Conservation (phyloP, 2,797 vertebrate species). For the Sebastes wilsoni region DNA sequence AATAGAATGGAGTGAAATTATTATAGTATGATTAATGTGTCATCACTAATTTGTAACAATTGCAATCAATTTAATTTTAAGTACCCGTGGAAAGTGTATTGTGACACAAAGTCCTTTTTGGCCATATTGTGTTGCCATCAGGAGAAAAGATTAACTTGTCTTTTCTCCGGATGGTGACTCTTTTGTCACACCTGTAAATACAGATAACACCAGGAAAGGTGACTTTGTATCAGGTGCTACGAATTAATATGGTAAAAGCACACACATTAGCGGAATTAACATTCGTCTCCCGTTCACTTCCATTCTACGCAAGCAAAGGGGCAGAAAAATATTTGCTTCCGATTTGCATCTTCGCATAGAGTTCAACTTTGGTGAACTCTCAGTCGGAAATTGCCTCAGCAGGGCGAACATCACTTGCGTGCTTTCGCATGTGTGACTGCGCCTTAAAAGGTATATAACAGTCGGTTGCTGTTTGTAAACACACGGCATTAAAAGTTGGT, state of each 20-base stretch:
- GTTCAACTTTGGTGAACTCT: too few species aligned
- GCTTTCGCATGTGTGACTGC: too few species aligned
- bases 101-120: neutral
- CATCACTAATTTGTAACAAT: neutral
- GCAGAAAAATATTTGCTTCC: too few species aligned
- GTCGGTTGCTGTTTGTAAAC: too few species aligned
- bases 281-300: too few species aligned
- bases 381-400: too few species aligned
- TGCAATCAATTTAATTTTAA: neutral
- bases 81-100: neutral
- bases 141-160: neutral
- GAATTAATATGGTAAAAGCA: neutral
- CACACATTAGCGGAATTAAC: too few species aligned
- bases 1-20: neutral
- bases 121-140: neutral
- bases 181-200: neutral
- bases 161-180: neutral
- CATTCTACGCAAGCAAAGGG: too few species aligned
- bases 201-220: neutral
- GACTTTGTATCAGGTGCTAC: neutral
- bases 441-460: too few species aligned
- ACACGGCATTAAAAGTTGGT: too few species aligned
- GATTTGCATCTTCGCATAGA: too few species aligned
- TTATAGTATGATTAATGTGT: neutral
- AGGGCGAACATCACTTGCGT: too few species aligned